Conservation (phyloP, 2,797 vertebrate species). For the Merluccius polli region DNA sequence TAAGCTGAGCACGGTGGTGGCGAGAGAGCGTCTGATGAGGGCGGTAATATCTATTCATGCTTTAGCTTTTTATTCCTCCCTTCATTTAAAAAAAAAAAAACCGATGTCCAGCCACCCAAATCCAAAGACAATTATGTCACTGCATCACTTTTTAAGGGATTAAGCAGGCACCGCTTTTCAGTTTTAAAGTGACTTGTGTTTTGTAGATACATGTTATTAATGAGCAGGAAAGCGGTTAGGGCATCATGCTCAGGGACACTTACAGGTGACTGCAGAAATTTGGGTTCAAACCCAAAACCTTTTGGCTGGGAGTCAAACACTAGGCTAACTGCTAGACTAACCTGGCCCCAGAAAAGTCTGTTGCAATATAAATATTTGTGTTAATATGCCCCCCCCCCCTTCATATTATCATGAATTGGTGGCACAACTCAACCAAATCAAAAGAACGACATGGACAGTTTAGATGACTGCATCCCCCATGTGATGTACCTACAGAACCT, state of each 20-base stretch:
- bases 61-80: no score
- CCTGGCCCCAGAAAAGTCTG: no score
- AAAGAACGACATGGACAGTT: not conserved
- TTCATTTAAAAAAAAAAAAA: no score
- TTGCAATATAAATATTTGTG: no score
- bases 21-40: not conserved
- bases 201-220: not conserved
- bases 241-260: not conserved
- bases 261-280: no score
- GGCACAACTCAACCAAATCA: not conserved
- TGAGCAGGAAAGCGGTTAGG: not conserved
- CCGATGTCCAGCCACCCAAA: not conserved
- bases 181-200: not conserved
- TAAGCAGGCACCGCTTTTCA: not conserved
- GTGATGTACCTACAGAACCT: slow-evolving; percentile 35
- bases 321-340: not conserved
- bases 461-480: slow-evolving; percentile 59
- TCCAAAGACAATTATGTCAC: not conserved
- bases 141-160: not conserved
- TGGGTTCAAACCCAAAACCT: not conserved
- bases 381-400: not conserved
- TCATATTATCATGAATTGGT: not conserved
- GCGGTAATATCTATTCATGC: slow-evolving; percentile 1
- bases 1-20: slow-evolving; percentile 29
- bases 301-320: not conserved